Base-by-base conservation (phyloP, 2,113 vertebrate genomes). In the Podarcis cretensis region DNA sequence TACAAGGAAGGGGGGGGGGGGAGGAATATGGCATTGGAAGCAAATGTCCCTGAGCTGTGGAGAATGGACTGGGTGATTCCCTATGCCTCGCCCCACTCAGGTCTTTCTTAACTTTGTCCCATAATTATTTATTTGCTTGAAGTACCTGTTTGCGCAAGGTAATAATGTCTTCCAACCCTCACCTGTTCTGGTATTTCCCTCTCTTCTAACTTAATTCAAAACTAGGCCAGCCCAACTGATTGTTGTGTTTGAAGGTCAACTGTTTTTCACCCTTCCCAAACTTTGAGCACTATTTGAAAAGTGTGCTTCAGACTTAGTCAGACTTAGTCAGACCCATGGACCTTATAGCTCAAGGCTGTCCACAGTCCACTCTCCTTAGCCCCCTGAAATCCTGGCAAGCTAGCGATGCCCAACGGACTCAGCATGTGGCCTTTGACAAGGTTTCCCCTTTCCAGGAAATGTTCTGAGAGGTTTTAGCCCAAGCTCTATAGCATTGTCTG, bases 91-190 rank as follows among this genome's bases (percentile, higher is more conserved):
- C 32, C 5, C 21, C 21, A 21, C 48, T n/a, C 73, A 23, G 14
- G 59, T 90, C 21, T 81, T 90, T 79, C 66, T 48, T 6, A 48
- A 82, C 66, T 68, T 37, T 69, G 4, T 90, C 75, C 1, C 73
- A 78, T 6, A 3, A 84, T 87, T 2, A 77, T 89, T 85, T 81
- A 75, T 78, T 89, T 91, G 32, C 69, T 87, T 89, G 86, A 88
- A 88, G 89, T 43, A 90, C 9, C 6, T 0, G 1, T 5, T 84
- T 87, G 78, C 84, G 37, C 83, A 43, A 84, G 40, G 90, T 69
- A 87, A 69, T 16, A 10, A 8, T 48, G 10, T 54, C 35, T 87
- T 18, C 21, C 32, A 89, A 74, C 37, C 86, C 82, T 37, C 81
- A 48, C 75, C 57, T 76, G 2, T 10, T 65, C 3, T 69, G 81